These are phyloP conservation scores for Accipiter cooperii DNA, from an alignment of 2,113 vertebrate species.

Conservation along the genomic window DNA sequence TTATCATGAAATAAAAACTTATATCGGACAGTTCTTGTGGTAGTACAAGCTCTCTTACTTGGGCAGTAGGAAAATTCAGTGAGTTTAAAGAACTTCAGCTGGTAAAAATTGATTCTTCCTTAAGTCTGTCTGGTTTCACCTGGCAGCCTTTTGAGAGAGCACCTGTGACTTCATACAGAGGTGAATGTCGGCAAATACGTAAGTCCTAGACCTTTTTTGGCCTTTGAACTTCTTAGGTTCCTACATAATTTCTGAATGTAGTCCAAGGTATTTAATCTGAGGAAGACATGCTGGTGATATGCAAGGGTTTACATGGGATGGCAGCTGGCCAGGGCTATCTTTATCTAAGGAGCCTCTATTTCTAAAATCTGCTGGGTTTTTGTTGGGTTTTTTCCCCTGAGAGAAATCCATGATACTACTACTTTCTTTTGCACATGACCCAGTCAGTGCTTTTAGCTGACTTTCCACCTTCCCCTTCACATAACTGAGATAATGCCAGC, in stretches of 20 bases:
- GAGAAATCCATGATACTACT: neutral
- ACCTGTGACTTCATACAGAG: neutral
- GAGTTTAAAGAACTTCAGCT: neutral
- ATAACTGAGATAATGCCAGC: neutral
- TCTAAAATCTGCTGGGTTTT: neutral
- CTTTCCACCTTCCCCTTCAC: neutral
- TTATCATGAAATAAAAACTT: neutral
- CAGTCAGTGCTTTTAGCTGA: neutral
- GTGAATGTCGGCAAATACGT: rapidly evolving
- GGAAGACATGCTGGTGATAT: neutral
- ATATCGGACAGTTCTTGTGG: neutral
- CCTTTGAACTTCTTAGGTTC: neutral
- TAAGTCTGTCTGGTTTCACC: neutral
- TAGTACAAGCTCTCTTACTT: neutral
- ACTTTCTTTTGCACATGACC: neutral
- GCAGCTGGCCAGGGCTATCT: neutral
- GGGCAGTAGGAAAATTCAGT: neutral
- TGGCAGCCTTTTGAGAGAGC: neutral
- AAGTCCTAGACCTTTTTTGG: neutral
- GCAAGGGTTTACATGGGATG: neutral
- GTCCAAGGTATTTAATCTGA: neutral
- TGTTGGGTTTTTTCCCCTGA: neutral
- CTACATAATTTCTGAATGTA: neutral
- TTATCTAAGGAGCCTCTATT: neutral
- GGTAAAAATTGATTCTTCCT: neutral